Base-by-base conservation (phyloP, 2,888 invertebrate species). In the Anthophora plumipes region DNA sequence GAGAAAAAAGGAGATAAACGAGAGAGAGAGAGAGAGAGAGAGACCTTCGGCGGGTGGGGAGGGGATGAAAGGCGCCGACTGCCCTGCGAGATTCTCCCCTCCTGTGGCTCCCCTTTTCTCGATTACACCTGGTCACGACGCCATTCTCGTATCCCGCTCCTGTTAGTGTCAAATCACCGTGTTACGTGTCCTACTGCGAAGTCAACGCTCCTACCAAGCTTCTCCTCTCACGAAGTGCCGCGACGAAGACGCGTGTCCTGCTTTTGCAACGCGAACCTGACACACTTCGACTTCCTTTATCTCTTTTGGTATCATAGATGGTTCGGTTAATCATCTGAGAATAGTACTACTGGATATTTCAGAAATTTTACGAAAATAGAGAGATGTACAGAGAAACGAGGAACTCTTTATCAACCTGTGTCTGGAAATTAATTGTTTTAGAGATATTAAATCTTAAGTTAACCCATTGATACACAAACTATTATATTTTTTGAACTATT, bases 11-110 rank as follows among this genome's bases (percentile, higher is more conserved):
- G 84, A 85, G 85, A 89, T 81, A 85, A 88, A 88, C 84, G 84
- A 80, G 85, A 77, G 77, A 64, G 22, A n/a, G 43, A 6, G 43
- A 57, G 57, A 37, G 14, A 14, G n/a, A n/a, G n/a, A n/a, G n/a
- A n/a, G n/a, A n/a, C n/a, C 14, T 20, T 79, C 64, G 77, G 54
- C 22, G 68, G 50, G 37, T 4, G 31, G 60, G 69, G 84, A 83
- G 81, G 80, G 82, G 83, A 88, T 85, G 81, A 88, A 88, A 87
- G 86, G 82, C 76, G 89, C 88, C 88, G 88, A 88, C 89, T 85
- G 88, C 84, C 83, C 88, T 85, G 74, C 69, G 46, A 57, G 88
- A 85, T 60, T 72, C 61, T 67, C 85, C 80, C 85, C 60, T 68
- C 71, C 61, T 60, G 31, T 63, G 69, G 66, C 60, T 52, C 72